phyloP scores from a whole-genome alignment of 2,797 vertebrate genomes.

The Sparus aurata region DNA sequence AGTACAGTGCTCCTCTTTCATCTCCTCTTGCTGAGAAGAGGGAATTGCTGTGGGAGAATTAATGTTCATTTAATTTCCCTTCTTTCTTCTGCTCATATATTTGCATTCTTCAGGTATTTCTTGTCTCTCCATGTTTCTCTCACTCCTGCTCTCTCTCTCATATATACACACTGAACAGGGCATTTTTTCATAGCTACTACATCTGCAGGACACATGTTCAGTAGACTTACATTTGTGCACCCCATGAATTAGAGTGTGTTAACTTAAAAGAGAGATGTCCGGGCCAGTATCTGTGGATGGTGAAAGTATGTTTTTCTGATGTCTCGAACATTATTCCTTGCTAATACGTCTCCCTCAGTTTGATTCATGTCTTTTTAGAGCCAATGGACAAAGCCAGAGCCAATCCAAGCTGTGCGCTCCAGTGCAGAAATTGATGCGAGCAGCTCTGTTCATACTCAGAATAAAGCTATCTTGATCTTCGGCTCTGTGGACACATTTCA shows the following conservation, averaged over 20 bases:
- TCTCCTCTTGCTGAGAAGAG: conserved; percentile 75
- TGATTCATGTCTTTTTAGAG: conserved; percentile 69
- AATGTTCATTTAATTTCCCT: conserved; percentile 86
- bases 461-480: conserved; percentile 56
- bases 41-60: conserved; percentile 80
- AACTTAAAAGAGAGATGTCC: conserved; percentile 71
- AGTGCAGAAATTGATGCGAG: conserved; percentile 54
- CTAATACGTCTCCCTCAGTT: conserved; percentile 65
- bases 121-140: conserved; percentile 68
- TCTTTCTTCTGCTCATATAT: conserved; percentile 82
- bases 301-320: conserved; percentile 70
- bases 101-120: conserved; percentile 84
- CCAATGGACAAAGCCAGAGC: conserved; percentile 54
- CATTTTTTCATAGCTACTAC: conserved; percentile 71
- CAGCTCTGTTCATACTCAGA: conserved; percentile 64
- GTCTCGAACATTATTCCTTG: conserved; percentile 70
- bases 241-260: conserved; percentile 67
- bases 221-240: conserved; percentile 59
- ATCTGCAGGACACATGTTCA: conserved; percentile 83
- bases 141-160: conserved; percentile 36
- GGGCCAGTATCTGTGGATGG: conserved; percentile 66
- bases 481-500: conserved; percentile 52
- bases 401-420: conserved; percentile 39
- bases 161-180: conserved; percentile 61
- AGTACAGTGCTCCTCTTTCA: conserved; percentile 83